phyloP scores from a whole-genome alignment of 37 sponge, comb jelly and placozoan genomes.

The Tethya wilhelma region DNA sequence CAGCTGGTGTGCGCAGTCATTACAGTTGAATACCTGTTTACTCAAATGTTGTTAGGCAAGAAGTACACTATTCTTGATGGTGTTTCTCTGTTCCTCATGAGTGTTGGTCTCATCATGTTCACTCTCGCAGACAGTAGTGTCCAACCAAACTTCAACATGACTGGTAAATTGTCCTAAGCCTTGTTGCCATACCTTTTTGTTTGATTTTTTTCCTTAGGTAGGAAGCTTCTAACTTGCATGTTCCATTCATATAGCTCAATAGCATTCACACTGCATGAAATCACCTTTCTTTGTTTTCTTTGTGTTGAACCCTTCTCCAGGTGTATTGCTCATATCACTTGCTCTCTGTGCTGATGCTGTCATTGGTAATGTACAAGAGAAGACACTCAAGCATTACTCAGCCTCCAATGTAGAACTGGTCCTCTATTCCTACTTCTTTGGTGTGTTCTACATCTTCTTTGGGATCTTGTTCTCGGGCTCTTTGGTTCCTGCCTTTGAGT shows the following conservation, averaged over 20 bases:
- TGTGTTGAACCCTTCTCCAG: constrained; percentile 16
- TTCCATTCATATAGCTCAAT: too few species aligned
- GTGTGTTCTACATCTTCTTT: constrained; percentile 51
- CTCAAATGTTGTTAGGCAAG: constrained; percentile 54
- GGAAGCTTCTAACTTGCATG: too few species aligned
- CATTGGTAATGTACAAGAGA: constrained; percentile 90
- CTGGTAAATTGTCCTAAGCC: constrained; percentile 31
- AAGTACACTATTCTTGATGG: constrained; percentile 60
- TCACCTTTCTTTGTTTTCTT: neutral
- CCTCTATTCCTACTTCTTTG: constrained; percentile 68
- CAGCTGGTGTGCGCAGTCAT: too few species aligned
- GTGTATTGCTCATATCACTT: constrained; percentile 77
- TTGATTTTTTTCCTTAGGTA: too few species aligned
- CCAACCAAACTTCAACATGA: constrained; percentile 68
- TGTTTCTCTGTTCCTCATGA: constrained; percentile 64
- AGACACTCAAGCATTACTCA: constrained; percentile 66
- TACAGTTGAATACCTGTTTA: too few species aligned
- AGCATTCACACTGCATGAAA: neutral
- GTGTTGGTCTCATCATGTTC: constrained; percentile 72
- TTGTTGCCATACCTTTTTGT: neutral
- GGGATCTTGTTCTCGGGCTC: constrained; percentile 25
- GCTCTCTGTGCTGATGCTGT: constrained; percentile 91
- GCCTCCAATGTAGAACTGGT: constrained; percentile 69
- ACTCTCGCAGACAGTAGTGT: constrained; percentile 77
- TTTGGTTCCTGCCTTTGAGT: constrained; percentile 29